Base-by-base conservation (phyloP, 2,797 vertebrate species). In the Pseudochromis fuscus region DNA sequence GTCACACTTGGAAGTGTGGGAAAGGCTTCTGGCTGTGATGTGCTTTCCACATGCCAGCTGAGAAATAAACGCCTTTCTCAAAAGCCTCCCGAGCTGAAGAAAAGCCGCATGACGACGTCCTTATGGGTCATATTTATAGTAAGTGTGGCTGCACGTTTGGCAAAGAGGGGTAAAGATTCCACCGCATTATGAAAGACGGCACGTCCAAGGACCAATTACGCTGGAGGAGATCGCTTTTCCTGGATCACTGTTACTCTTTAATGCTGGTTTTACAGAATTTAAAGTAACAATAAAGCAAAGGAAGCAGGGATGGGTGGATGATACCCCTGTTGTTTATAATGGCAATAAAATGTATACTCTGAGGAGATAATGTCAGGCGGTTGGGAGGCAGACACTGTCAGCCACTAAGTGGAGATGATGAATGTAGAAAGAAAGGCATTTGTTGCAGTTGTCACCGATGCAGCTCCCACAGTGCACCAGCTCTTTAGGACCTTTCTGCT, bases 401-500 rank as follows among this genome's bases (percentile, higher is more conserved):
- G 65, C 57, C 46, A 42, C 79, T 68, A 19, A 59, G 30, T 38
- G 33, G 66, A 60, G 69, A 57, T 82, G 84, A 85, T 73, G 42
- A 79, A 85, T 83, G 71, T 75, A 52, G 48, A 58, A 60, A 71
- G 62, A 45, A 38, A 52, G 75, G 58, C 73, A 61, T 85, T 76
- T 65, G 77, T 76, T 77, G 62, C 61, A 69, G 70, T 53, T 71
- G 52, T 82, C 77, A 78, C 81, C 60, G 33, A 27, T 51, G 69
- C 72, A 72, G 74, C 62, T 86, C 72, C 81, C 65, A 61, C 28
- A 63, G 75, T 82, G 81, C 77, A 71, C 64, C 67, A 33, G 69
- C 79, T 87, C 82, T 82, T 82, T 52, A 67, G 65, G 72, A 82
- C 70, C 52, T 79, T 89, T 91, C 60, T 91, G 92, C 92, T 92